Percentiles rank a stretch among this genome's conserved stretches.
Conservation (phyloP, 53 echinoderm and acorn worm genomes). For the Patiria pectinifera region DNA sequence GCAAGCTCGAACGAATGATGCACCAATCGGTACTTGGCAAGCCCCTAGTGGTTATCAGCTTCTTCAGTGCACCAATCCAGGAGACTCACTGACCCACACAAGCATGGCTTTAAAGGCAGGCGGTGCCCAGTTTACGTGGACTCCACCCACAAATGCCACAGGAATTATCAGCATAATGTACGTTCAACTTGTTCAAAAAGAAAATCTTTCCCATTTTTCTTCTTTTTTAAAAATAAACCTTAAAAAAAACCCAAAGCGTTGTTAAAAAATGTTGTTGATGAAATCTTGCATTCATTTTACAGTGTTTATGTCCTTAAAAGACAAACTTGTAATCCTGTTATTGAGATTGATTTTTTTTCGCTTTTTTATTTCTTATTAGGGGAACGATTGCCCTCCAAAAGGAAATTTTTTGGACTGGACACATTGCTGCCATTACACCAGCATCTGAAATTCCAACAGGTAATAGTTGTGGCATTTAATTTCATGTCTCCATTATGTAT, state of each 20-base stretch:
- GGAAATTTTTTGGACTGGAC: constrained; percentile 31
- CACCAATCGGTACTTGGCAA: constrained; percentile 50
- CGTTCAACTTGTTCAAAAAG: not conserved
- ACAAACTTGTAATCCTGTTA: too few relatives aligned
- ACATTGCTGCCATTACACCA: not conserved
- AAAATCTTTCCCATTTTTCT: too few relatives aligned
- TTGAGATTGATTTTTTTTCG: not conserved
- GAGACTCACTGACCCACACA: constrained; percentile 61
- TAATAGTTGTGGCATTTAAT: not conserved
- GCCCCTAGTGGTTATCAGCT: constrained; percentile 12
- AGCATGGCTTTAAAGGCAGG: not conserved
- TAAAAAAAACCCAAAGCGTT: too few relatives aligned
- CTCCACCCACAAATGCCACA: constrained; percentile 10
- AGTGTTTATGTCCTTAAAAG: too few relatives aligned
- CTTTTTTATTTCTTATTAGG: not conserved
- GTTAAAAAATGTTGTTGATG: too few relatives aligned
- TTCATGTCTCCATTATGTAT: too few relatives aligned
- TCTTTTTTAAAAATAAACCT: too few relatives aligned
- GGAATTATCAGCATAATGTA: constrained; percentile 54
- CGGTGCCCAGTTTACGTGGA: constrained; percentile 54
- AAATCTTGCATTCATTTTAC: too few relatives aligned
- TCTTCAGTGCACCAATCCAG: constrained; percentile 21
- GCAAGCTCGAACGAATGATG: constrained; percentile 24
- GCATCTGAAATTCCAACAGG: not conserved
- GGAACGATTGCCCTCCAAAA: constrained; percentile 22